Base-by-base conservation (phyloP, 2,797 vertebrate genomes). In the Tachyglossus aculeatus region DNA sequence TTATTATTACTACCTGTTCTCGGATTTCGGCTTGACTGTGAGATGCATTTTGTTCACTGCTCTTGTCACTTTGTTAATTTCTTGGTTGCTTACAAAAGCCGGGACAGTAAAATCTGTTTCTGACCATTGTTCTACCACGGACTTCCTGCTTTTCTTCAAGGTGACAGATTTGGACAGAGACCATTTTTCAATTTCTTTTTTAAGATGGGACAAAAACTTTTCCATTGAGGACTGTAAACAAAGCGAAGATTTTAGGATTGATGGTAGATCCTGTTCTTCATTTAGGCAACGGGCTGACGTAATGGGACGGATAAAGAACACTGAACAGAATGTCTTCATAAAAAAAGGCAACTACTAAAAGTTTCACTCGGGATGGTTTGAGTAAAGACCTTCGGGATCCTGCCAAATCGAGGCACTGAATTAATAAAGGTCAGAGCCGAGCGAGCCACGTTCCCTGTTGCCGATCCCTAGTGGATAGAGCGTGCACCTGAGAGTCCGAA, bases 101-200 rank as follows among this genome's bases (percentile, higher is more conserved):
- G 65, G 50, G 67, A 63, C 51, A 63, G 31, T 29, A 33, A 33
- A 73, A 74, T 59, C 68, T 14, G 45, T 44, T 37, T 12, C 36
- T 24, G 66, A 84, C 44, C 52, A 67, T 48, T 45, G 44, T 56
- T 31, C 54, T 50, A 38, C 25, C 47, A 68, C 2, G 51, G 58
- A 73, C 55, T 71, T 77, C 71, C 82, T 80, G 75, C 52, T 73
- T 79, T 83, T 71, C 48, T 60, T 81, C 67, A 79, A 68, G 65
- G n/a, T 73, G 78, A 73, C 78, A 75, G 40, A 34, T 75, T 71
- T 54, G 65, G 69, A 61, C 25, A 63, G 41, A 68, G 34, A 58
- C 38, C 19, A 19, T 57, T 59, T 74, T 62, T 70, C 50, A 18
- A 68, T 59, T 65, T 69, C 67, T 70, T 56, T 79, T 77, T 81